Base-by-base conservation (phyloP, 1,140 invertebrate genomes). In the Drosophila ananassae region DNA sequence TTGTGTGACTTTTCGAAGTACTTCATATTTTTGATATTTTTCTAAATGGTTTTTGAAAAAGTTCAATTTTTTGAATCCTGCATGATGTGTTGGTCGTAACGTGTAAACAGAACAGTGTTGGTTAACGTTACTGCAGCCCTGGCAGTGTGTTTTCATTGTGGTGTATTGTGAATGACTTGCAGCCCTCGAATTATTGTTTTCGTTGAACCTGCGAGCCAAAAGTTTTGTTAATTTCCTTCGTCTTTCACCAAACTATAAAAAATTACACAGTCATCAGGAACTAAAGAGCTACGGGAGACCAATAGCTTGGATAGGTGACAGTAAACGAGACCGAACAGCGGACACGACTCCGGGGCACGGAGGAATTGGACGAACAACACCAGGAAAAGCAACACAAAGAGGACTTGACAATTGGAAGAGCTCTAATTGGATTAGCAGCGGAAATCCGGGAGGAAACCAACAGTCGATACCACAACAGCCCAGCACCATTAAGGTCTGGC, bases 131-230 rank as follows among this genome's bases (percentile, higher is more conserved):
- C 3, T 37, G 34, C 10, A 25, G 28, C 61, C 44, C 47, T 52
- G 2, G 21, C 10, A 3, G 5, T 17, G n/a, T 24, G 46, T 12
- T 8, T 32, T 52, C 13, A 25, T 57, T 57, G 54, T 60, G 48
- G 48, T 17, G 10, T 22, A 37, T 59, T 22, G 30, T 12, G 2
- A 2, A 22, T 10, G 9, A 17, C 9, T 46, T 66, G 34, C 55
- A 74, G 54, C 71, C 54, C 73, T 66, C 52, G 21, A n/a, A 66
- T n/a, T 77, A 39, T 78, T 78, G 59, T 63, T 66, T 73, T 72
- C 41, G 51, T 74, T 75, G 28, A 9, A 50, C 8, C 10, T 12
- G 2, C 25, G 57, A 77, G 32, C 50, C 59, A 66, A 57, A 67
- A 44, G 10, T 46, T 52, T 57, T 54, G 10, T 58, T 75, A 41